Percentiles rank a stretch among this genome's conserved stretches.
phyloP scores from a whole-genome alignment of 2,113 vertebrate genomes.

The Eira barbara region DNA sequence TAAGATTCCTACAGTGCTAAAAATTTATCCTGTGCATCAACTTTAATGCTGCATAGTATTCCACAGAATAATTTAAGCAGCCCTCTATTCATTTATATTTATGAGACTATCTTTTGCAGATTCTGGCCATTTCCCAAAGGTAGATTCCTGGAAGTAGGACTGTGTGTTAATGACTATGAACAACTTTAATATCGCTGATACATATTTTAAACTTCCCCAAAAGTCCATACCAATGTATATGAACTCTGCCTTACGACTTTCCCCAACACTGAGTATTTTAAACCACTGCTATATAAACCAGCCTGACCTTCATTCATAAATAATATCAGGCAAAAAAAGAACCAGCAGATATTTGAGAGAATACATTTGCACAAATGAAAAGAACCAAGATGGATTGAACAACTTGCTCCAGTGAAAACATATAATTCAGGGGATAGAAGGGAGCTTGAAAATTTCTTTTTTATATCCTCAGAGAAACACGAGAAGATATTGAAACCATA shows the following conservation, averaged over 20 bases:
- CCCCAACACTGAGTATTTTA: not conserved
- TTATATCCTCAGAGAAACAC: conserved; percentile 20
- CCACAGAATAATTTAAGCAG: not conserved
- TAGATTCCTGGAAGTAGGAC: not conserved
- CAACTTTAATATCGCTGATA: not conserved
- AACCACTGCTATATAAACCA: not conserved
- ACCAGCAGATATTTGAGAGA: not conserved
- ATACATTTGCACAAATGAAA: not conserved
- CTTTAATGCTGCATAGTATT: not conserved
- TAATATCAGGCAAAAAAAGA: not conserved
- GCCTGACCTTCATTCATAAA: not conserved
- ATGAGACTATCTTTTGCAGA: not conserved
- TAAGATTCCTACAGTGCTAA: not conserved
- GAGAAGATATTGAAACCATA: conserved; percentile 48
- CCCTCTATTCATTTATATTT: not conserved
- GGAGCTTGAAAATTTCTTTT: not conserved
- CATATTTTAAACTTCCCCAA: not conserved
- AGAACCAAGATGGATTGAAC: not conserved
- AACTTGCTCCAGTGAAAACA: not conserved
- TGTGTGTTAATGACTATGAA: not conserved
- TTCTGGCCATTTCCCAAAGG: not conserved
- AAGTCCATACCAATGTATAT: not conserved
- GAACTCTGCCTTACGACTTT: not conserved
- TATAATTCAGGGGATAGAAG: not conserved
- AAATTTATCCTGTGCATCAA: not conserved